phyloP scores from a whole-genome alignment of 2,888 invertebrate genomes.

The Zygaena filipendulae region DNA sequence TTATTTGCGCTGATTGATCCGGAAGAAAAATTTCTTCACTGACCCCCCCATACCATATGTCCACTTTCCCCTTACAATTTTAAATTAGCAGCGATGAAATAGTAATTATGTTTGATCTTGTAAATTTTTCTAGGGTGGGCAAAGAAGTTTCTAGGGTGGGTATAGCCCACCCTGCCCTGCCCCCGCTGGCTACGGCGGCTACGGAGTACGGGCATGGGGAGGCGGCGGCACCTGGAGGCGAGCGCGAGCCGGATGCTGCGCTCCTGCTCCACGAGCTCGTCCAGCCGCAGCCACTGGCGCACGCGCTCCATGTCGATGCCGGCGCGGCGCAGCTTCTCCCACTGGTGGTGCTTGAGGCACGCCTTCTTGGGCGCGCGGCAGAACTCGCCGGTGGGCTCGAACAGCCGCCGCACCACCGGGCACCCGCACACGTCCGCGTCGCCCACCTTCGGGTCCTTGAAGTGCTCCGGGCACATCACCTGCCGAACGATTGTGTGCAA shows the following conservation, averaged over 20 bases:
- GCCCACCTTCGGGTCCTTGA: conserved; percentile 90
- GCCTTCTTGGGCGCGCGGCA: conserved; percentile 89
- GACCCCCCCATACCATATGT: no score
- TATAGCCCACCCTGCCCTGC: no score
- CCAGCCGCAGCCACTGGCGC: conserved; percentile 91
- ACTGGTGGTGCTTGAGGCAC: conserved; percentile 92
- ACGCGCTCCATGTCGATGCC: conserved; percentile 96
- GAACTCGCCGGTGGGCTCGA: conserved; percentile 86
- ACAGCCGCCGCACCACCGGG: conserved; percentile 87
- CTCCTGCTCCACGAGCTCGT: conserved; percentile 94
- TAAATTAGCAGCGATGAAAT: no score
- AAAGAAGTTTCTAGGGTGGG: no score
- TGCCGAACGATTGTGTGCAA: conserved; percentile 20
- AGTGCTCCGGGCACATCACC: conserved; percentile 96
- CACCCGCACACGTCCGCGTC: conserved; percentile 94
- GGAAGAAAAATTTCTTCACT: no score
- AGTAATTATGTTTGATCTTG: no score
- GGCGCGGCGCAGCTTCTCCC: conserved; percentile 94
- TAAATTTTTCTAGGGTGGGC: no score
- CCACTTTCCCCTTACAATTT: no score
- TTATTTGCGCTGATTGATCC: no score
- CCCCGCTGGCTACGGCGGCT: no score
- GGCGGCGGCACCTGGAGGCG: conserved; percentile 68
- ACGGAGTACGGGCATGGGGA: no score
- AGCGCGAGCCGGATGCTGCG: conserved; percentile 81